These are phyloP conservation scores for Xanthostigma xanthostigma DNA, from an alignment of 2,888 invertebrate genomes.

Conservation along the genomic window DNA sequence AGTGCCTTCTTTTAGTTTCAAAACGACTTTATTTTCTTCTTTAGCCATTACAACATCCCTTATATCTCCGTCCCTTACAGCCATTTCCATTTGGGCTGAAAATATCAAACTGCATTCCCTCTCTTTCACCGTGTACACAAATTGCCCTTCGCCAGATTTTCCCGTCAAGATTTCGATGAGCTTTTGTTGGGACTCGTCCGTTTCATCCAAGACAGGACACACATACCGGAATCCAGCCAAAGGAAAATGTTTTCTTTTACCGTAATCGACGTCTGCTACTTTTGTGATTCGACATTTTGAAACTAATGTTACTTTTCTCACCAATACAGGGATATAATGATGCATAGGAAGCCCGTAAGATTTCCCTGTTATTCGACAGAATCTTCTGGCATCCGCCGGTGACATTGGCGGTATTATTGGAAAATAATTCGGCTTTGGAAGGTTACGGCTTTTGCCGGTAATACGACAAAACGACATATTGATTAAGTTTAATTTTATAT, in stretches of 20 bases:
- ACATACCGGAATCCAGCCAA: constrained; percentile 59
- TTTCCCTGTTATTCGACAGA: constrained; percentile 66
- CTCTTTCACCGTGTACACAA: constrained; percentile 62
- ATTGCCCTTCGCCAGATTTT: constrained; percentile 40
- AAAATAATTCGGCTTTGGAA: constrained; percentile 71
- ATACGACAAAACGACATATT: constrained; percentile 49
- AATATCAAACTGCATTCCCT: constrained; percentile 60
- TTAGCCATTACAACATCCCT: constrained; percentile 63
- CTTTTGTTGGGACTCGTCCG: constrained; percentile 47
- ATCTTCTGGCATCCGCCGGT: constrained; percentile 66
- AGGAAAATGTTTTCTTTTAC: constrained; percentile 49
- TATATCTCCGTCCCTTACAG: constrained; percentile 62
- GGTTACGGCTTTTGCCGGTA: constrained; percentile 62
- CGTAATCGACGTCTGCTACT: constrained; percentile 43
- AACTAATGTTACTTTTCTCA: constrained; percentile 22
- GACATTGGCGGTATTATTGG: constrained; percentile 67
- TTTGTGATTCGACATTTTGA: constrained; percentile 50
- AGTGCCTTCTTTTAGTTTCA: constrained; percentile 56
- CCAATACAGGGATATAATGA: constrained; percentile 64
- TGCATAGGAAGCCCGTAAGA: constrained; percentile 58
- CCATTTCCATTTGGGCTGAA: constrained; percentile 56
- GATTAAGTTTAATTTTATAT: not conserved
- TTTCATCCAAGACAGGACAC: constrained; percentile 53
- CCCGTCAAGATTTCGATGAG: constrained; percentile 43
- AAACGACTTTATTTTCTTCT: constrained; percentile 56